Evolutionary conservation across 2,113 vertebrate species (phyloP).

Genomic region (Lepisosteus osseus): DNA sequence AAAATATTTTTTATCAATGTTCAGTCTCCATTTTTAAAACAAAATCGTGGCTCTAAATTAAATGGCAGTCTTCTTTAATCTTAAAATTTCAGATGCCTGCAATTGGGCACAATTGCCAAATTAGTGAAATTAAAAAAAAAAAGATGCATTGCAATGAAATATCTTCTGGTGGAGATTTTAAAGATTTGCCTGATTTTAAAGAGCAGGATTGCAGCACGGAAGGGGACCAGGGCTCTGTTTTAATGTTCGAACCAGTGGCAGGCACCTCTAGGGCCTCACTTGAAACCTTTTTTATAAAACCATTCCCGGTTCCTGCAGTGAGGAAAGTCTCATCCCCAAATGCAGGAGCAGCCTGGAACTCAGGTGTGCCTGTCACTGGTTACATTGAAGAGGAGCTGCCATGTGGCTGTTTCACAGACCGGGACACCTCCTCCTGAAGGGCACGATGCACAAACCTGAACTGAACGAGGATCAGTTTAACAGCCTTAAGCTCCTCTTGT

Average conservation of each 20-base stretch:
- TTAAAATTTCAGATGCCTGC: too few relatives aligned
- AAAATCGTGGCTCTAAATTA: too few relatives aligned
- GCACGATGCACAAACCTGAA: conserved; percentile 43
- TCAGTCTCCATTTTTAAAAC: too few relatives aligned
- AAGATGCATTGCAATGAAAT: too few relatives aligned
- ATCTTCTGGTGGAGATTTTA: too few relatives aligned
- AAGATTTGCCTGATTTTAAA: background rate
- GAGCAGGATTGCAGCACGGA: conserved; percentile 23
- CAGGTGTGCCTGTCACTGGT: conserved; percentile 31
- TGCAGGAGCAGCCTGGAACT: background rate
- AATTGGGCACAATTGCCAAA: too few relatives aligned
- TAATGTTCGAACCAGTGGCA: conserved; percentile 41
- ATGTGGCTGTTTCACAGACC: conserved; percentile 45
- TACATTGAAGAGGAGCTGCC: conserved; percentile 37
- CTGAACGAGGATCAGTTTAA: conserved; percentile 59
- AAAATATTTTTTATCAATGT: too few relatives aligned
- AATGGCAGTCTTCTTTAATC: too few relatives aligned
- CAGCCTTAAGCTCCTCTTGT: conserved; percentile 51
- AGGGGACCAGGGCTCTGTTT: conserved; percentile 31
- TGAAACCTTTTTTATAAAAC: background rate
- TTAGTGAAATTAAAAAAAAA: too few relatives aligned
- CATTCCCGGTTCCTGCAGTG: background rate
- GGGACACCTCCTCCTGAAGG: conserved; percentile 67
- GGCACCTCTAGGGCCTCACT: too few relatives aligned
- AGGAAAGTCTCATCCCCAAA: too few relatives aligned